A percentile compares a stretch with the other conserved stretches of the same genome.
These are phyloP conservation scores for Anthopleura sola DNA, from an alignment of 64 coral and sea anemone species.

Conservation along the genomic window DNA sequence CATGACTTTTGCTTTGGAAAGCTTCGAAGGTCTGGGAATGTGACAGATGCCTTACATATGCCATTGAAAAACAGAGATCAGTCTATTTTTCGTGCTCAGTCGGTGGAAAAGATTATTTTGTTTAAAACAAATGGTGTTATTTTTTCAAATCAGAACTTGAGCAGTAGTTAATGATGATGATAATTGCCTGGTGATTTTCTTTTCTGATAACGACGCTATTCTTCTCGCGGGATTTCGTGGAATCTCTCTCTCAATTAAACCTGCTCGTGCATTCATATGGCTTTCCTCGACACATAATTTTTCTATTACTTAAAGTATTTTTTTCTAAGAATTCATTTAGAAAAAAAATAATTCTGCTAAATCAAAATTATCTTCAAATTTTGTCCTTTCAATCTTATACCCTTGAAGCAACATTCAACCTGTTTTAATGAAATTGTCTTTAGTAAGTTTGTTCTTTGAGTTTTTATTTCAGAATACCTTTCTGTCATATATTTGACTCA, in stretches of 20 bases:
- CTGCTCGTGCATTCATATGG: not conserved
- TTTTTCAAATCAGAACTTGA: constrained; percentile 14
- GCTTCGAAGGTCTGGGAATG: constrained; percentile 33
- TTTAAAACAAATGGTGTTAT: constrained; percentile 34
- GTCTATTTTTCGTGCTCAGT: constrained; percentile 66
- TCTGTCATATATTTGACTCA: not conserved
- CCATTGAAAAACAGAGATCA: constrained; percentile 40
- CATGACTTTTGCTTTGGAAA: not conserved
- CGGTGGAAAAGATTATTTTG: constrained; percentile 60
- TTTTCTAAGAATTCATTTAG: too few species aligned
- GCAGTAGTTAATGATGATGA: constrained; percentile 13
- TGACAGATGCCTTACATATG: constrained; percentile 56
- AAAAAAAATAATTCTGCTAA: too few species aligned
- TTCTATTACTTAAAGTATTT: too few species aligned
- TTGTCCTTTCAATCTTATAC: not conserved
- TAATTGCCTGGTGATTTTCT: too few species aligned
- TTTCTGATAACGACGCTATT: not conserved
- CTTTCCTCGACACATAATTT: not conserved
- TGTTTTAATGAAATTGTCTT: not conserved
- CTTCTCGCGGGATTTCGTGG: not conserved
- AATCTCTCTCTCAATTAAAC: not conserved
- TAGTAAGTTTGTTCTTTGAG: not conserved
- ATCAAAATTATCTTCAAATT: too few species aligned
- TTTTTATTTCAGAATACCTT: not conserved
- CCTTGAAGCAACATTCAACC: not conserved